Percentiles rank a stretch among this genome's conserved stretches.
Evolutionary conservation across 1,140 invertebrate genomes (phyloP).

Genomic region (Tetramorium parvispinum): DNA sequence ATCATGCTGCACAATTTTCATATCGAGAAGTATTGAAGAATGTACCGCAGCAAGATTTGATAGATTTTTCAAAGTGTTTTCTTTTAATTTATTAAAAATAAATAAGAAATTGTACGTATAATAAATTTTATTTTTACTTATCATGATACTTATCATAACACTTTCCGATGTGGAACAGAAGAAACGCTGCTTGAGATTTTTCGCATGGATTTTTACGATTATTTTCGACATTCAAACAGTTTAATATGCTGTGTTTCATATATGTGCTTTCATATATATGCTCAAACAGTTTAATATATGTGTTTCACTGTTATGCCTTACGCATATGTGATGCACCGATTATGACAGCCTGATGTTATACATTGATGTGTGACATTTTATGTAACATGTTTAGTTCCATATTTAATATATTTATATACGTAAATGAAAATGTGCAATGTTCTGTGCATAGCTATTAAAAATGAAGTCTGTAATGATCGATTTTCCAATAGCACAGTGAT

Average conservation of each 20-base stretch:
- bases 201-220: not conserved
- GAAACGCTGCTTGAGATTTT: not conserved
- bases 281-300: not conserved
- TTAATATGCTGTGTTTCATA: no score
- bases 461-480: not conserved
- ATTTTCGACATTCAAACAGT: not conserved
- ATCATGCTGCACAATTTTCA: not conserved
- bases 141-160: not conserved
- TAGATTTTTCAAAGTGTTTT: not conserved
- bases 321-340: not conserved
- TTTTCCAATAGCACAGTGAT: not conserved
- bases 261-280: no score
- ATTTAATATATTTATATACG: not conserved
- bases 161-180: not conserved
- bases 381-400: not conserved
- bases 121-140: not conserved
- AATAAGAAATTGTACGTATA: not conserved
- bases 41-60: not conserved
- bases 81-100: not conserved
- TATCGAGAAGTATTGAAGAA: not conserved
- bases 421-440: no score
- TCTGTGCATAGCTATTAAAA: not conserved
- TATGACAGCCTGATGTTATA: not conserved
- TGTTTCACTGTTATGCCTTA: no score
- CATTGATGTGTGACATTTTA: not conserved